Evolutionary conservation across 2,888 invertebrate species (phyloP).

Genomic region (Entomobrya multifasciata): DNA sequence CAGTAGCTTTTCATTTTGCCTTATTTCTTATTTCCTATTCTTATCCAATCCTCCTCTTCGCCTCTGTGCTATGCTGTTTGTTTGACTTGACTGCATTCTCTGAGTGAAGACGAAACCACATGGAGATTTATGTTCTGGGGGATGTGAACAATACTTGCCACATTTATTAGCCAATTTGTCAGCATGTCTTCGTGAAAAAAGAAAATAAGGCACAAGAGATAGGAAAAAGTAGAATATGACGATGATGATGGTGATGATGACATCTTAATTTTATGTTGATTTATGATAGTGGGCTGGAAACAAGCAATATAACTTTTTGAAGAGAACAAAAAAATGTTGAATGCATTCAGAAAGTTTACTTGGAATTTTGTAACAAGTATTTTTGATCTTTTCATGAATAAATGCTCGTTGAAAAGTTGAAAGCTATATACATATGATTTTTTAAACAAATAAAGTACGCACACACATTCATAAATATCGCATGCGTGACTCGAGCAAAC

Average conservation of each 20-base stretch:
- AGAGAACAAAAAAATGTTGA: conserved; percentile 24
- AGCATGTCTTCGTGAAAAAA: conserved; percentile 58
- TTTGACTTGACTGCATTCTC: conserved; percentile 14
- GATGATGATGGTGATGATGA: conserved; percentile 71
- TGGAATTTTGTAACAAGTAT: too few relatives aligned
- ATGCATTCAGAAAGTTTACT: too few relatives aligned
- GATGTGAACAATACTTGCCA: conserved; percentile 72
- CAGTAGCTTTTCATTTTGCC: conserved; percentile 50
- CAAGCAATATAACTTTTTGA: conserved; percentile 22
- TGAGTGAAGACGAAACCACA: too few relatives aligned
- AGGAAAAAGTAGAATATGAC: conserved; percentile 26
- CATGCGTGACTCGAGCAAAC: too few relatives aligned
- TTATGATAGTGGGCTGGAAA: conserved; percentile 68
- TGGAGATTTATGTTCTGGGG: conserved; percentile 68
- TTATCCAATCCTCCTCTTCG: neutral
- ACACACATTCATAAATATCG: too few relatives aligned
- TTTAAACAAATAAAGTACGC: too few relatives aligned
- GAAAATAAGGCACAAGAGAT: conserved; percentile 47
- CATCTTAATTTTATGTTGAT: conserved; percentile 73
- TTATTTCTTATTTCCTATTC: conserved; percentile 35
- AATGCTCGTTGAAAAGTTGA: too few relatives aligned
- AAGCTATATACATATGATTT: too few relatives aligned
- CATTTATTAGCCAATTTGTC: conserved; percentile 73
- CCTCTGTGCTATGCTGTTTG: too few relatives aligned
- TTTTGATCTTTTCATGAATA: too few relatives aligned